Percentiles rank a stretch among this genome's conserved stretches.
phyloP scores from a whole-genome alignment of 2,888 invertebrate species.

The Buathra laborator region DNA sequence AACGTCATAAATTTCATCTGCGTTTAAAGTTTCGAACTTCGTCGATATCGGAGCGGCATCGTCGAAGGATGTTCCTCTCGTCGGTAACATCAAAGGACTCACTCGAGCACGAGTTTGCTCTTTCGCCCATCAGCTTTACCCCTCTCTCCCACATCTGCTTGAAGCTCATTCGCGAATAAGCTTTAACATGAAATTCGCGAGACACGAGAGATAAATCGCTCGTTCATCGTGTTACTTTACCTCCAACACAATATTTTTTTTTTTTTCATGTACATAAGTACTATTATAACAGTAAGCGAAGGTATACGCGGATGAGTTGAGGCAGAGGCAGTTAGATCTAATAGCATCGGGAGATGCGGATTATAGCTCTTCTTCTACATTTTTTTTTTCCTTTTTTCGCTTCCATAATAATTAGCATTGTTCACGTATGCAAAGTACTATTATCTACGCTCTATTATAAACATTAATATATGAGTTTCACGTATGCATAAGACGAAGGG shows the following conservation, averaged over 20 bases:
- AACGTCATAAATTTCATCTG: slow-evolving; percentile 55
- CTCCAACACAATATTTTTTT: slow-evolving; percentile 26
- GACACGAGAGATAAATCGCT: slow-evolving; percentile 12
- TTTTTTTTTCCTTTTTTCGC: slow-evolving; percentile 23
- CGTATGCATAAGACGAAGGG: slow-evolving; percentile 19
- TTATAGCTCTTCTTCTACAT: slow-evolving; percentile 12
- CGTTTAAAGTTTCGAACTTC: slow-evolving; percentile 13
- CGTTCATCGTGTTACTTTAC: slow-evolving; percentile 19
- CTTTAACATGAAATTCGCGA: slow-evolving; percentile 24
- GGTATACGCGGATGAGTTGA: slow-evolving; percentile 45
- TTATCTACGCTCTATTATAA: slow-evolving; percentile 50
- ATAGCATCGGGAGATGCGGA: slow-evolving; percentile 59
- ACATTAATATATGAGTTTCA: slow-evolving; percentile 41
- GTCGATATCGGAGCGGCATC: slow-evolving; percentile 8
- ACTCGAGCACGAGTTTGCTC: slow-evolving; percentile 51
- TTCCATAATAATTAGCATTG: slow-evolving; percentile 57
- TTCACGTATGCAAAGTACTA: slow-evolving; percentile 55
- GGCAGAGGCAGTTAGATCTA: slow-evolving; percentile 38
- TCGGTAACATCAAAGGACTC: slow-evolving; percentile 62
- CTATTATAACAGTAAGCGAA: slow-evolving; percentile 16
- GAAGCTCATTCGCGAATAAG: slow-evolving; percentile 14
- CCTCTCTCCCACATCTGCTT: not conserved
- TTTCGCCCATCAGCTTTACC: slow-evolving; percentile 17
- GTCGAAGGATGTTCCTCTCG: slow-evolving; percentile 37
- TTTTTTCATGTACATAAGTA: slow-evolving; percentile 27